Conservation (phyloP, 2,113 vertebrate species). For the Telmatochromis sp. region DNA sequence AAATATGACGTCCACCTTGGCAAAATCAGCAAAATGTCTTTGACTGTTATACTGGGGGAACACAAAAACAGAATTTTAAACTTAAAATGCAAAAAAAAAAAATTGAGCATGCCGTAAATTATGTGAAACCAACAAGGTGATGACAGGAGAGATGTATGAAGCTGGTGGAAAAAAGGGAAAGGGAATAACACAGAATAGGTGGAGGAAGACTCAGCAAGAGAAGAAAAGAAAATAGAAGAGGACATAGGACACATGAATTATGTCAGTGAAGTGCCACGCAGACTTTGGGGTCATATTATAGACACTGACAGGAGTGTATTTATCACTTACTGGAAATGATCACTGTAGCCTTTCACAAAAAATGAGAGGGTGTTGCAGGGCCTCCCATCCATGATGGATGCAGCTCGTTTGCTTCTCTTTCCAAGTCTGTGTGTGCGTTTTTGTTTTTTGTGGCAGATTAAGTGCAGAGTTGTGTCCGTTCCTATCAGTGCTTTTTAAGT, state of each 20-base stretch:
- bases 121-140: slow-evolving; percentile 25
- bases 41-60: neutral
- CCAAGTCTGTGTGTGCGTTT: neutral
- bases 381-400: neutral
- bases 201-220: neutral
- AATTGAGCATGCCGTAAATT: neutral
- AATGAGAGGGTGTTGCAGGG: neutral
- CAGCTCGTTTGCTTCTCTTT: neutral
- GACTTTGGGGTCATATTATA: slow-evolving; percentile 28
- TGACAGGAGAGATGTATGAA: slow-evolving; percentile 7
- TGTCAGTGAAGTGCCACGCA: neutral
- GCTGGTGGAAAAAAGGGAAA: neutral
- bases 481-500: neutral
- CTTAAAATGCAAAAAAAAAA: neutral
- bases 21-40: neutral
- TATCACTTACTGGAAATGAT: neutral
- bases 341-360: neutral
- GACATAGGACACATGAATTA: slow-evolving; percentile 41
- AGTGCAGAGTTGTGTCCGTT: neutral
- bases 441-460: neutral
- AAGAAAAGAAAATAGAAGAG: neutral
- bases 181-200: neutral
- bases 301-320: neutral
- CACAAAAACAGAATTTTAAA: neutral
- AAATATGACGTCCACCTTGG: neutral